Evolutionary conservation across 2,888 invertebrate species (phyloP), one percentile per base, ranked within the genome.

Genomic region (Morpho deidamia): DNA sequence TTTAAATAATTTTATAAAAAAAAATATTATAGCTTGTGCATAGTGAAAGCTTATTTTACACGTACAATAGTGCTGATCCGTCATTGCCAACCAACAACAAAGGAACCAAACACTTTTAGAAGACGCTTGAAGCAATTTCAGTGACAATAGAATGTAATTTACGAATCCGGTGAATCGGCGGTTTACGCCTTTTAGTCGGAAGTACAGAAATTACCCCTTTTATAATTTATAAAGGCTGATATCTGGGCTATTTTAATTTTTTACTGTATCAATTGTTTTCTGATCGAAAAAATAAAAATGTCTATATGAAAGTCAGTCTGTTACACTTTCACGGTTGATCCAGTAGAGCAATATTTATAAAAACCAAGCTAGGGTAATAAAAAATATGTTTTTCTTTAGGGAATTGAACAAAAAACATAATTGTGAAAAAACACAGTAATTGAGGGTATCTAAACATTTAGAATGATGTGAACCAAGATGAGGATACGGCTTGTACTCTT

Each of bases 61-160:
- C 40, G 39, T 39, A 55, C 51, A 56, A 56, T 52, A 53, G 47
- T 38, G 33, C 11, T 53, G 55, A 58, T 53, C 53, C 45, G 42
- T 50, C 39, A 46, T 34, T 38, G 43, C 45, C 35, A 41, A 52
- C 48, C 44, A 44, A 44, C 44, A 44, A 52, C 53, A 56, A 60
- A 46, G 50, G 50, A 48, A 53, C 56, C 46, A 51, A 46, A 56
- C 50, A 59, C 56, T 55, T 53, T 55, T 50, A 48, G 47, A 53
- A 51, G 53, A 49, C 47, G 44, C 43, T 51, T 50, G 50, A 40
- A 56, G 49, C 70, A 71, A 74, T 76, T 74, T 70, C 62, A 11
- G 66, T 68, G 70, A 79, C 76, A 80, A 80, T 73, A 62, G 67
- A 69, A 69, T 67, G 70, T 71, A 75, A 78, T 76, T 75, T 71